Evolutionary conservation across 2,888 invertebrate genomes (phyloP), one percentile per base, ranked within the genome.

Genomic region (Drepana falcataria): DNA sequence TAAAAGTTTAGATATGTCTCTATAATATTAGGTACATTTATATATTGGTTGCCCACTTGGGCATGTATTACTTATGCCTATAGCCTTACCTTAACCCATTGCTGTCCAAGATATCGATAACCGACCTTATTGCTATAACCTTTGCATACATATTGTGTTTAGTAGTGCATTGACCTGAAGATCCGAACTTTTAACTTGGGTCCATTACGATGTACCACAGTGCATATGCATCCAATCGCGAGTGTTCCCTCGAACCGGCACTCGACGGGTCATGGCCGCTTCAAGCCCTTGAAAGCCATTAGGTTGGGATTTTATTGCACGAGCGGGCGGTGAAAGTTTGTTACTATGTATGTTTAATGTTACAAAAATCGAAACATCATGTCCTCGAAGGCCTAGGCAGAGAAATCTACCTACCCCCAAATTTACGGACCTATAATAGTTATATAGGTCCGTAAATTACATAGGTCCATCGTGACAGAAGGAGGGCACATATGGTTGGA

Each of bases 211-310:
- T 49, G 49, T 58, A 48, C 62, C 61, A 60, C 61, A 58, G 61
- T 67, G 71, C 68, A 74, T 72, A 74, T 79, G 74, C 75, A 81
- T 78, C 73, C 77, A 79, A 83, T 81, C 69, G 72, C 64, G 48
- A 44, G 56, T 55, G 54, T 73, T 77, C 76, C 75, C 75, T 73
- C 68, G 69, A 71, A 65, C 66, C 73, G 77, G 71, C 79, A 74
- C 79, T 75, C 73, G 82, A 57, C 81, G 85, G 89, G 90, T 90
- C 90, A 91, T 83, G 90, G 90, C 87, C 89, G 88, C 89, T 86
- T 87, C 82, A 85, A 79, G 89, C 89, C 90, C 89, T 91, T 89
- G 90, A 89, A 87, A 83, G 80, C 78, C 79, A 83, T 87, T 81
- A 77, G 79, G 80, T 66, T 62, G 69, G 63, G 81, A 73, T 76